Percentiles rank a stretch among this genome's conserved stretches.
Evolutionary conservation across 1,140 invertebrate species (phyloP).

Genomic region (Drosophila jambulina): DNA sequence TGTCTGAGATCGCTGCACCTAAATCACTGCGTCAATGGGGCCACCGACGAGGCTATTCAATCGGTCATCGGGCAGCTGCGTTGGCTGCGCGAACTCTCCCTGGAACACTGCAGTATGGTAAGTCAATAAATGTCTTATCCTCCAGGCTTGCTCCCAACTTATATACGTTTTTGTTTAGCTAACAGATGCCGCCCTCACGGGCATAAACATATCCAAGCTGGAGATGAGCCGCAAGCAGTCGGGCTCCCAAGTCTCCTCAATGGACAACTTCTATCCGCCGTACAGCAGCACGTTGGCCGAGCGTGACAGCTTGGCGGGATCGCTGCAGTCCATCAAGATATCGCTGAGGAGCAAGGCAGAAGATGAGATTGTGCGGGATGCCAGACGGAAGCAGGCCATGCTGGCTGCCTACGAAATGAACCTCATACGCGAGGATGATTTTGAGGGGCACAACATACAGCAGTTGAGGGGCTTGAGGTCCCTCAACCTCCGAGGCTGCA

Average conservation of each 20-base stretch:
- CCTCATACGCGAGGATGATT: constrained; percentile 84
- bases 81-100: constrained; percentile 87
- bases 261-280: constrained; percentile 64
- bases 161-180: constrained; percentile 32
- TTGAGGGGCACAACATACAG: constrained; percentile 86
- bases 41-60: constrained; percentile 89
- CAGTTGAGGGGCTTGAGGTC: constrained; percentile 87
- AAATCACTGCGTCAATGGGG: constrained; percentile 88
- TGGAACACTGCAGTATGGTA: constrained; percentile 89
- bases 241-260: constrained; percentile 31
- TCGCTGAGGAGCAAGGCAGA: constrained; percentile 88
- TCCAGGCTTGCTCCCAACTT: too few species aligned
- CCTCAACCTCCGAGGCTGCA: constrained; percentile 89
- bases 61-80: constrained; percentile 88
- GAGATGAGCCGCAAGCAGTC: constrained; percentile 59
- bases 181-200: constrained; percentile 89
- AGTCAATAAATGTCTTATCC: constrained; percentile 17
- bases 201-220: constrained; percentile 86
- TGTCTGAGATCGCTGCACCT: constrained; percentile 88
- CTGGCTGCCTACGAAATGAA: constrained; percentile 87
- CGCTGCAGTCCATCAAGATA: constrained; percentile 85
- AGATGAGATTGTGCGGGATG: constrained; percentile 89
- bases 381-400: constrained; percentile 88
- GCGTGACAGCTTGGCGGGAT: constrained; percentile 50
- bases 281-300: constrained; percentile 63